phyloP scores from a whole-genome alignment of 2,113 vertebrate genomes.

The Neodon shergylaensis region DNA sequence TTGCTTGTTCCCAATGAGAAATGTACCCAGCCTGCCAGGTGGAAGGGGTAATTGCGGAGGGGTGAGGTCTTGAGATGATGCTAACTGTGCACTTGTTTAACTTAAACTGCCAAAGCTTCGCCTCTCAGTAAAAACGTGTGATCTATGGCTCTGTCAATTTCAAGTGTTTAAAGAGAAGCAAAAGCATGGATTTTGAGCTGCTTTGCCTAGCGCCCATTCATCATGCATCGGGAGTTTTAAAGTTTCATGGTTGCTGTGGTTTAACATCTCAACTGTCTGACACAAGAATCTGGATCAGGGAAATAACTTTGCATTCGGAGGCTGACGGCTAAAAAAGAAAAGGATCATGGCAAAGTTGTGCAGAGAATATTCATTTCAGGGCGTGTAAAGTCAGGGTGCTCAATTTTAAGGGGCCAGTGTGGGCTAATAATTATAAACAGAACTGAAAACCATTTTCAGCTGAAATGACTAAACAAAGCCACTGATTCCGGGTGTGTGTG shows the following conservation, averaged over 20 bases:
- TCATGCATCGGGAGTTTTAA: slow-evolving; percentile 84
- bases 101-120: slow-evolving; percentile 84
- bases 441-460: slow-evolving; percentile 36
- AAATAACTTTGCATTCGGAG: slow-evolving; percentile 30
- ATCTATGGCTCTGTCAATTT: slow-evolving; percentile 88
- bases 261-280: slow-evolving; percentile 84
- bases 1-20: slow-evolving; percentile 2
- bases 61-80: slow-evolving; percentile 75
- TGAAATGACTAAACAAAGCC: slow-evolving; percentile 9
- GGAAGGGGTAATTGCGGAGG: slow-evolving; percentile 71
- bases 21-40: slow-evolving; percentile 22
- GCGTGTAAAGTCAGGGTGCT: not conserved
- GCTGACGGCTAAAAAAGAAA: slow-evolving; percentile 38
- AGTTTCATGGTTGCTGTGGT: slow-evolving; percentile 81
- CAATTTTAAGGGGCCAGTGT: slow-evolving; percentile 9
- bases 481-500: not conserved
- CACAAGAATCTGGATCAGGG: slow-evolving; percentile 19
- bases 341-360: slow-evolving; percentile 18
- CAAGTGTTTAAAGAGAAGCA: slow-evolving; percentile 88
- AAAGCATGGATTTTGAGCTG: slow-evolving; percentile 87
- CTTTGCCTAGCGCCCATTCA: slow-evolving; percentile 86
- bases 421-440: slow-evolving; percentile 2
- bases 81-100: slow-evolving; percentile 80
- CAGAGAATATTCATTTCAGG: slow-evolving; percentile 26
- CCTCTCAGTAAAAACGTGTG: slow-evolving; percentile 84